These are phyloP conservation scores for Caenorhabditis drosophilae DNA, from an alignment of 2,888 invertebrate species.

Conservation along the genomic window DNA sequence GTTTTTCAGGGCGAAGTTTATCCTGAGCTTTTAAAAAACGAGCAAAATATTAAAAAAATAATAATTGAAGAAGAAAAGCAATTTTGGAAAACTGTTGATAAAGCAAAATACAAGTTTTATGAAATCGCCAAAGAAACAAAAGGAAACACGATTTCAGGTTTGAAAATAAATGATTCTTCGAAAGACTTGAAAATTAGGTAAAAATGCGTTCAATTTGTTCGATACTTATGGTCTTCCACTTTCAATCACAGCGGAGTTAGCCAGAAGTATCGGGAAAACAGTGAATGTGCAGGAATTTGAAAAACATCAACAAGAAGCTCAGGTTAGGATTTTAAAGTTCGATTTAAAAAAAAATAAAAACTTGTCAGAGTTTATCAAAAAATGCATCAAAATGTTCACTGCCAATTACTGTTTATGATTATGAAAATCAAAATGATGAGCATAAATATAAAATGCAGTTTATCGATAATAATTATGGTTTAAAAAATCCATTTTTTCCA, in stretches of 20 bases:
- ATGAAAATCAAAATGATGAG: slow-evolving; percentile 19
- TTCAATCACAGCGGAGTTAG: slow-evolving; percentile 39
- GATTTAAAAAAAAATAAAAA: too few relatives aligned
- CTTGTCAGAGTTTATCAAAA: too few relatives aligned
- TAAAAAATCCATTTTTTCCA: neutral
- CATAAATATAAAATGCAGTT: slow-evolving; percentile 19
- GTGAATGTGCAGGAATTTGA: slow-evolving; percentile 39
- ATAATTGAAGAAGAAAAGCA: slow-evolving; percentile 36
- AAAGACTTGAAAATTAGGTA: slow-evolving; percentile 3
- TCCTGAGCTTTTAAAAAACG: slow-evolving; percentile 16
- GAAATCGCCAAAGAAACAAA: slow-evolving; percentile 4
- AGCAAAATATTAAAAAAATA: slow-evolving; percentile 4
- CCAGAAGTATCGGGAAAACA: slow-evolving; percentile 30
- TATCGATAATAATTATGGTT: slow-evolving; percentile 13
- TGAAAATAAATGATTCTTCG: neutral
- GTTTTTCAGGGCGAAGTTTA: slow-evolving; percentile 28
- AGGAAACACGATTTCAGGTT: slow-evolving; percentile 1
- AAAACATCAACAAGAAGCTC: slow-evolving; percentile 13
- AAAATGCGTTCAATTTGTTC: slow-evolving; percentile 38
- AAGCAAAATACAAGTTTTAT: slow-evolving; percentile 32
- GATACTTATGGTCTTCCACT: slow-evolving; percentile 45
- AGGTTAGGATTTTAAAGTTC: too few relatives aligned
- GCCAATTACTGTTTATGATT: slow-evolving; percentile 10
- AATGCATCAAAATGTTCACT: slow-evolving; percentile 19
- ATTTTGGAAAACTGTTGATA: slow-evolving; percentile 40